Evolutionary conservation across 2,888 invertebrate species (phyloP), one percentile per base, ranked within the genome.

Genomic region (Sminthurides aquaticus): DNA sequence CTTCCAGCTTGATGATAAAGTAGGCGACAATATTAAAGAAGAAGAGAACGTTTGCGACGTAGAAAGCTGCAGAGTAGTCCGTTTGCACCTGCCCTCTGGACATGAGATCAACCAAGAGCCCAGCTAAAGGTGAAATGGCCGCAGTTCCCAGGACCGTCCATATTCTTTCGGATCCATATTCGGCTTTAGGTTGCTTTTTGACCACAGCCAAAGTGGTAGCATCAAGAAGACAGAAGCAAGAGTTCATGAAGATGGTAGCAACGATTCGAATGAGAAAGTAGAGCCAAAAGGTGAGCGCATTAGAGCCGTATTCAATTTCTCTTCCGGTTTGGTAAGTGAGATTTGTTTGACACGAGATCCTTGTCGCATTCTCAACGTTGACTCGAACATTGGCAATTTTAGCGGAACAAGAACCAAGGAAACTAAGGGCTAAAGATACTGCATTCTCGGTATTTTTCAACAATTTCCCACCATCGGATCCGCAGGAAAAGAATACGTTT

Each of bases 51-150:
- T 90, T 89, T 75, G 90, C 89, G 0, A 87, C 84, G 77, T 89
- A 90, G 78, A 91, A 90, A n/a, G 90, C 89, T n/a, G 90, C 87
- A 61, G 89, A 89, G 79, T 90, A 91, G 78, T 91, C 89, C 1
- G 88, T 89, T 78, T 88, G 87, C 26, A 66, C 67, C 25, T 64
- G 67, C 0, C 26, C 26, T 11, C 34, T 49, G 2, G 71, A 71
- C 2, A 66, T 55, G 11, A 83, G 84, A 82, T 90, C 89, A 77
- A 90, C 89, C 75, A 90, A 81, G 75, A 87, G 83, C 72, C 90
- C 90, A 1, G 89, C 88, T 70, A 90, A 85, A 67, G 89, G 67
- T 24, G 89, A 88, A 78, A 89, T 89, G 76, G 89, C 84, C 28
- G 89, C 89, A 88, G 89, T 89, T 70, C 89, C 90, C 67, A 90